phyloP scores from a whole-genome alignment of 2,888 invertebrate genomes.

The Sinotaia quadrata region DNA sequence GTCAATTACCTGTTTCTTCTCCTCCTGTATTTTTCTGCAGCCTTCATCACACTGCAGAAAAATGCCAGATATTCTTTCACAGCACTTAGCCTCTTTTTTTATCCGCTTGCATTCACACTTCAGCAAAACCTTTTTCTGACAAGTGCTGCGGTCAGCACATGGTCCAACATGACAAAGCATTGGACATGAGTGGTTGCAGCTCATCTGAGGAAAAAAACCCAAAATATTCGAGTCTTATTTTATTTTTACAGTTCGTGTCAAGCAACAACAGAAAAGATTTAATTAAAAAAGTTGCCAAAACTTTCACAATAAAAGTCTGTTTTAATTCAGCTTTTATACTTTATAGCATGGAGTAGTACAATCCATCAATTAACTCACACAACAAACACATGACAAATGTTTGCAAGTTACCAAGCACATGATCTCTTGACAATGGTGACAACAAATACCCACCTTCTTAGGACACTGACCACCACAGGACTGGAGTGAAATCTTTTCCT shows the following conservation, averaged over 20 bases:
- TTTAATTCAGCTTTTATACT: too few relatives aligned
- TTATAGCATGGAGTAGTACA: too few relatives aligned
- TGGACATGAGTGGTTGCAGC: conserved; percentile 84
- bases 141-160: conserved; percentile 75
- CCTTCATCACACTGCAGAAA: conserved; percentile 64
- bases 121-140: conserved; percentile 85
- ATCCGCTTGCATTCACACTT: conserved; percentile 85
- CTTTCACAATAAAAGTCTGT: too few relatives aligned
- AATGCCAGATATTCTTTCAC: conserved; percentile 39
- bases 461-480: conserved; percentile 90
- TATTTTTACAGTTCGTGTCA: too few relatives aligned
- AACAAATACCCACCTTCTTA: conserved; percentile 77
- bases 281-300: too few relatives aligned
- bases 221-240: too few relatives aligned
- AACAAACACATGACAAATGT: too few relatives aligned
- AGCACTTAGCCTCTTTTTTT: conserved; percentile 77
- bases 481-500: conserved; percentile 72
- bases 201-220: conserved; percentile 75
- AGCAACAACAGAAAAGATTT: too few relatives aligned
- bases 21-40: conserved; percentile 56
- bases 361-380: too few relatives aligned
- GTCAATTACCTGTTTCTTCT: conserved; percentile 73
- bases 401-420: too few relatives aligned
- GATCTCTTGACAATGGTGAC: too few relatives aligned
- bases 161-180: conserved; percentile 65